Evolutionary conservation across 2,888 invertebrate genomes (phyloP), one percentile per base, ranked within the genome.

Genomic region (Eristalinus aeneus): DNA sequence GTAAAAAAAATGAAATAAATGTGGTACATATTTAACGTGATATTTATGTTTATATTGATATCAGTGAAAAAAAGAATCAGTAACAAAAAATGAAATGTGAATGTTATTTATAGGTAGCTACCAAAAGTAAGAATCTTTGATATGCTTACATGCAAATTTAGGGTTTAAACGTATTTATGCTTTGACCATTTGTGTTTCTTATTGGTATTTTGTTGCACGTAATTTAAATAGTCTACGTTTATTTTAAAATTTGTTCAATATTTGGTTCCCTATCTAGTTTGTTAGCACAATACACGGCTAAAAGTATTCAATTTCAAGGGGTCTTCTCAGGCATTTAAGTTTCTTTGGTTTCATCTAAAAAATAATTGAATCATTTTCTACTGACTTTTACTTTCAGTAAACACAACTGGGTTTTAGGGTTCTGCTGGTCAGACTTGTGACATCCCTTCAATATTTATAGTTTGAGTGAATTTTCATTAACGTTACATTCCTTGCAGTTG

Each of bases 31-130:
- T 90, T 89, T 88, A 88, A 89, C 90, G 89, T 89, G 89, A 90
- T 90, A 89, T 89, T 89, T 90, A 90, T 90, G 90, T 90, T 90
- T 89, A 88, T 89, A 90, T 90, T 90, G 89, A 89, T 90, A 90
- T 90, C 90, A 88, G 88, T 89, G 81, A 87, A 88, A 84, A 88
- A 87, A 75, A 73, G 56, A 56, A 56, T 12, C 12, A 56, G 12
- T 56, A 56, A 56, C 27, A 87, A 87, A 88, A 75, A 88, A 63
- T 54, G 74, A 74, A 88, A 83, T 69, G 64, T 73, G 81, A 81
- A 81, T 82, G 86, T 86, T 86, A 78, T 82, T 82, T 69, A 74
- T 86, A 82, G 82, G 86, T 86, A 86, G 82, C 77, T 86, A 86
- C 81, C 77, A 77, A 86, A 76, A 82, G 67, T 77, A 82, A 77